Conservation (phyloP, 2,797 vertebrate genomes). For the Gymnoscopelus microlampas region DNA sequence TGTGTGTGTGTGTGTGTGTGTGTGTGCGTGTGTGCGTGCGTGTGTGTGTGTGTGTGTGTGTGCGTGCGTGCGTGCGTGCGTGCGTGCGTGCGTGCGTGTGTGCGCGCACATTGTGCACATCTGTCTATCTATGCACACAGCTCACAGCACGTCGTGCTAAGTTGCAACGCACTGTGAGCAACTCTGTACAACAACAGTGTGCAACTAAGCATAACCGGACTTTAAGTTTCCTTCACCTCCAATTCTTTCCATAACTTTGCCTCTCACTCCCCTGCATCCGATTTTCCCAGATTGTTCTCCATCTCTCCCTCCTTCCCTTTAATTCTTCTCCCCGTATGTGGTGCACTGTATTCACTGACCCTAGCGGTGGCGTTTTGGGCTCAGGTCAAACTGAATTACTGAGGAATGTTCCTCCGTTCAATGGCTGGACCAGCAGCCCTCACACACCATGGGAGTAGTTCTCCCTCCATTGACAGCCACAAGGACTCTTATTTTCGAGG, state of each 20-base stretch:
- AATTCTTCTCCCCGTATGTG: slow-evolving; percentile 48
- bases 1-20: too few relatives aligned
- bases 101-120: too few relatives aligned
- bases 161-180: too few relatives aligned
- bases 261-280: slow-evolving; percentile 53
- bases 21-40: too few relatives aligned
- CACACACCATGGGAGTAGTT: slow-evolving; percentile 72
- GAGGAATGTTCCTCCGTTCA: slow-evolving; percentile 76
- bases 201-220: neutral
- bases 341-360: slow-evolving; percentile 59
- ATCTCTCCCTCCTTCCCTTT: slow-evolving; percentile 5
- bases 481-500: slow-evolving; percentile 64
- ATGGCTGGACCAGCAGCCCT: slow-evolving; percentile 61
- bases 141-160: too few relatives aligned
- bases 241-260: neutral
- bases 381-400: slow-evolving; percentile 83
- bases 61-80: too few relatives aligned
- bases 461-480: slow-evolving; percentile 69
- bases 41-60: too few relatives aligned
- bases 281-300: slow-evolving; percentile 42
- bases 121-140: too few relatives aligned
- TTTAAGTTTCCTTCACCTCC: neutral
- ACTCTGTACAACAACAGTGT: neutral
- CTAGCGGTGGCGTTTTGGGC: slow-evolving; percentile 54
- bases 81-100: too few relatives aligned